These are phyloP conservation scores for Drosophila oshimai DNA, from an alignment of 1,140 invertebrate species.

Conservation along the genomic window DNA sequence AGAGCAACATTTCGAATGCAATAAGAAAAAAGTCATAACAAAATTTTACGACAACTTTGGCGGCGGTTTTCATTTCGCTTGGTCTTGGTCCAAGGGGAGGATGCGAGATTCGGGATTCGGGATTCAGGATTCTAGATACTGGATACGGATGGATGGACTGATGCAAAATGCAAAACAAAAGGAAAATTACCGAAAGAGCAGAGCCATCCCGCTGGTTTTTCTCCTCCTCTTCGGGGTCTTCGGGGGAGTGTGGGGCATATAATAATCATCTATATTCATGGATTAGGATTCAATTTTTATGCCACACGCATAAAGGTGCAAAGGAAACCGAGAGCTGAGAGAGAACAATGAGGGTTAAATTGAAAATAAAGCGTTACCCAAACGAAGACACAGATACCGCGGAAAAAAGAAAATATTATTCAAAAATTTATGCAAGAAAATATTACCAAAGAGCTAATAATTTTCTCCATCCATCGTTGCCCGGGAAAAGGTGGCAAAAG, in stretches of 20 bases:
- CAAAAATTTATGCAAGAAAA: slow-evolving; percentile 82
- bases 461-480: slow-evolving; percentile 55
- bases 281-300: slow-evolving; percentile 83
- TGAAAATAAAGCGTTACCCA: slow-evolving; percentile 72
- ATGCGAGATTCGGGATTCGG: not conserved
- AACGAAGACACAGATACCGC: slow-evolving; percentile 24
- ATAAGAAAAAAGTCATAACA: slow-evolving; percentile 80
- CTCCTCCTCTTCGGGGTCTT: not conserved
- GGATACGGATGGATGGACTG: slow-evolving; percentile 6
- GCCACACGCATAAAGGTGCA: slow-evolving; percentile 55
- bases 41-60: slow-evolving; percentile 80
- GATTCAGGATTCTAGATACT: not conserved
- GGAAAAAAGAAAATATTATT: slow-evolving; percentile 48
- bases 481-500: slow-evolving; percentile 71
- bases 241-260: slow-evolving; percentile 46
- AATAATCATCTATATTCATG: slow-evolving; percentile 83
- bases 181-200: slow-evolving; percentile 56
- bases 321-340: slow-evolving; percentile 14
- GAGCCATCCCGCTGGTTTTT: slow-evolving; percentile 61
- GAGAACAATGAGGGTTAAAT: slow-evolving; percentile 74
- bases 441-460: slow-evolving; percentile 83
- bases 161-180: slow-evolving; percentile 76
- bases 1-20: slow-evolving; percentile 64
- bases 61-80: slow-evolving; percentile 65
- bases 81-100: not conserved